A percentile compares a stretch with the other conserved stretches of the same genome.
These are phyloP conservation scores for Drosophila austrosaltans DNA, from an alignment of 2,888 invertebrate species.

Conservation along the genomic window DNA sequence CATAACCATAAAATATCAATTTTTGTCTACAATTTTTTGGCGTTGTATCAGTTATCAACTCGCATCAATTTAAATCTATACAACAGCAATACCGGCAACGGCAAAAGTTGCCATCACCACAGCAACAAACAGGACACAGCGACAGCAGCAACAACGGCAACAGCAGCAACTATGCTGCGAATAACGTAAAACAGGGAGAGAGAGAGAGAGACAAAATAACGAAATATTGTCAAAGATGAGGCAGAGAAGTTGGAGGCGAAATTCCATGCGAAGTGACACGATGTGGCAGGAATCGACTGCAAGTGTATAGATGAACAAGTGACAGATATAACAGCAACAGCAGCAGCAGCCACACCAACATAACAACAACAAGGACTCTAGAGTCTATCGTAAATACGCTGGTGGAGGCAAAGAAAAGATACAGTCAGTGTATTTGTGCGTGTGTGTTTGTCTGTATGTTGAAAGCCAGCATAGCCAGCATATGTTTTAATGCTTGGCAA, in stretches of 20 bases:
- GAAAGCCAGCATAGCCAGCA: conserved; percentile 45
- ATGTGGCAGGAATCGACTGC: conserved; percentile 22
- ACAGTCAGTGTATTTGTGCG: neutral
- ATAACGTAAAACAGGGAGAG: neutral
- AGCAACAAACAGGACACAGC: conserved; percentile 1
- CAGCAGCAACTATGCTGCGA: conserved; percentile 53
- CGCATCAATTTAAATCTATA: conserved; percentile 66
- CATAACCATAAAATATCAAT: conserved; percentile 78
- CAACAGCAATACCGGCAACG: conserved; percentile 22
- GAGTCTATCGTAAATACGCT: conserved; percentile 14
- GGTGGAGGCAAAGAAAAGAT: conserved; percentile 3
- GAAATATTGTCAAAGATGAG: conserved; percentile 6
- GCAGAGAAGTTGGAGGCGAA: conserved; percentile 7
- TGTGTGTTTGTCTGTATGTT: conserved; percentile 7
- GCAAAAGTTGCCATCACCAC: conserved; percentile 13
- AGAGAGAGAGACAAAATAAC: neutral
- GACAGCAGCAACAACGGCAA: conserved; percentile 47
- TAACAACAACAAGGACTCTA: conserved; percentile 21
- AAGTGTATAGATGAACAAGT: conserved; percentile 22
- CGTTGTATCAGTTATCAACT: conserved; percentile 50
- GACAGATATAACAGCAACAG: conserved; percentile 35
- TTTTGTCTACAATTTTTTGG: conserved; percentile 61
- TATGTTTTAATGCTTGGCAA: conserved; percentile 67
- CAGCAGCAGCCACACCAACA: conserved; percentile 25
- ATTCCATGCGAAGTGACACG: conserved; percentile 7